phyloP scores from a whole-genome alignment of 2,888 invertebrate species.

The Ypsolopha scabrella region DNA sequence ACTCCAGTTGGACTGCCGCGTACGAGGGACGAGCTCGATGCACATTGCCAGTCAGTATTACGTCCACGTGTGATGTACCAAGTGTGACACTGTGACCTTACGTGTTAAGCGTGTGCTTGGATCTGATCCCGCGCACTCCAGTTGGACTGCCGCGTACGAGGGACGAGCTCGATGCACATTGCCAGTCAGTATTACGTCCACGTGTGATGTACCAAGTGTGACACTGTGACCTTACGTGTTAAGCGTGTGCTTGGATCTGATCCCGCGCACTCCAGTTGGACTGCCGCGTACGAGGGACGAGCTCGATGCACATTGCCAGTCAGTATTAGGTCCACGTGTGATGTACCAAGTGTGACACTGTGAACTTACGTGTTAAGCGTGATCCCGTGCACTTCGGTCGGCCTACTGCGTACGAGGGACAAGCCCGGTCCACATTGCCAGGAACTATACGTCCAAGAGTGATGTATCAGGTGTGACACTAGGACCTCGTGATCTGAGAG shows the following conservation, averaged over 20 bases:
- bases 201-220: too few relatives aligned
- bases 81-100: too few relatives aligned
- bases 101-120: slow-evolving; percentile 42
- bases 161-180: slow-evolving; percentile 32
- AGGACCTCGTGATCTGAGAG: slow-evolving; percentile 28
- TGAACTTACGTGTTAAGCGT: slow-evolving; percentile 21
- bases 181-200: slow-evolving; percentile 30
- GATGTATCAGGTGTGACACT: too few relatives aligned
- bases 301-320: slow-evolving; percentile 47
- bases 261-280: slow-evolving; percentile 48
- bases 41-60: slow-evolving; percentile 44
- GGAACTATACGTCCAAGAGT: too few relatives aligned
- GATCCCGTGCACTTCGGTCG: slow-evolving; percentile 46
- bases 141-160: slow-evolving; percentile 33
- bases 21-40: slow-evolving; percentile 44
- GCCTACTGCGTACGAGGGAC: slow-evolving; percentile 24
- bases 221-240: too few relatives aligned
- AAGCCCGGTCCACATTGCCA: slow-evolving; percentile 39
- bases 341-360: too few relatives aligned
- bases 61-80: too few relatives aligned
- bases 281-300: slow-evolving; percentile 20
- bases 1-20: slow-evolving; percentile 49
- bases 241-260: slow-evolving; percentile 38
- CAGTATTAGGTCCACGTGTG: slow-evolving; percentile 14
- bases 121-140: slow-evolving; percentile 41